Evolutionary conservation across 2,797 vertebrate species (phyloP).

Genomic region (Sebastiscus albofasciatus): DNA sequence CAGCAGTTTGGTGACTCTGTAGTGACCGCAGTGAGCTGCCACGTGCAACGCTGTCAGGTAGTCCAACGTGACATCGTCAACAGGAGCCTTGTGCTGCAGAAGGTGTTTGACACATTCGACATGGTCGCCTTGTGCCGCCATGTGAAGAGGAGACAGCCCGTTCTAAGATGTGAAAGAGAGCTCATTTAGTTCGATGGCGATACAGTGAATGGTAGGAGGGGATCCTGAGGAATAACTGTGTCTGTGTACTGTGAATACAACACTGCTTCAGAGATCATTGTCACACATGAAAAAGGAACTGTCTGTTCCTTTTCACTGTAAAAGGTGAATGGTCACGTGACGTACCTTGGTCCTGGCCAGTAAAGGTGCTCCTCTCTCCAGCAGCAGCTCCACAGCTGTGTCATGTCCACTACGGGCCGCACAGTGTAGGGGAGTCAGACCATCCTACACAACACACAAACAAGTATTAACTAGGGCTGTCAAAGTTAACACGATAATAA

Average conservation of each 20-base stretch:
- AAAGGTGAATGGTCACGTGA: too few species aligned
- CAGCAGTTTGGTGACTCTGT: conserved; percentile 96
- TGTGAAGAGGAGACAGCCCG: conserved; percentile 96
- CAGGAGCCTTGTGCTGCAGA: conserved; percentile 94
- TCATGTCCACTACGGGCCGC: conserved; percentile 97
- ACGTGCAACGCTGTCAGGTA: conserved; percentile 97
- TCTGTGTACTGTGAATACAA: not conserved
- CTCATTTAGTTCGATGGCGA: not conserved
- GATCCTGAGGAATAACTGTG: not conserved
- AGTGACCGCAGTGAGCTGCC: conserved; percentile 97
- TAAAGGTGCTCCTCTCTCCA: conserved; percentile 94
- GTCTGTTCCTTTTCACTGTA: not conserved
- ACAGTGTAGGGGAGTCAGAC: conserved; percentile 96
- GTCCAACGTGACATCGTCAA: conserved; percentile 96
- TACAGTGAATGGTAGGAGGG: too few species aligned
- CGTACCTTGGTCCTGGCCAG: conserved; percentile 96
- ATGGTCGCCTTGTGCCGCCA: conserved; percentile 97
- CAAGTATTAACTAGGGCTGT: accelerated
- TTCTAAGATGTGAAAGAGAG: conserved; percentile 81
- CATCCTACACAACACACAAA: conserved; percentile 85
- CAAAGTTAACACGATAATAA: too few species aligned
- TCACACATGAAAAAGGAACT: not conserved
- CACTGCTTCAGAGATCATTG: not conserved
- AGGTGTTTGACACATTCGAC: conserved; percentile 97
- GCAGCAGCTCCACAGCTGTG: conserved; percentile 91